phyloP scores from a whole-genome alignment of 2,797 vertebrate genomes.

The Phrynocephalus guinanensis region DNA sequence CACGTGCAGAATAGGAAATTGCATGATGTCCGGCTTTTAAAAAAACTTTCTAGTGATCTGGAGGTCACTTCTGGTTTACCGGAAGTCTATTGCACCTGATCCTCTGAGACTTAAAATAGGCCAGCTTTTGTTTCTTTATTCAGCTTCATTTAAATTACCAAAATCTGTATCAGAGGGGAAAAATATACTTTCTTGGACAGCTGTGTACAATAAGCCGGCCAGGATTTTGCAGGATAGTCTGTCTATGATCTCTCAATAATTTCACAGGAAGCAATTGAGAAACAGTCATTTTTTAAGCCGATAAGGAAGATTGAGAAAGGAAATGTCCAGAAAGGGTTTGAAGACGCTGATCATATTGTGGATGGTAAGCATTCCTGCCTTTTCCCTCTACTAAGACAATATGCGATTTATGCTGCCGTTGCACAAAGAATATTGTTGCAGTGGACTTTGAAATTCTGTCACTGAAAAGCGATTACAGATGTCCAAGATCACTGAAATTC shows the following conservation, averaged over 20 bases:
- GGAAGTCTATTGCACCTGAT: background rate
- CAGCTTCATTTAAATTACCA: background rate
- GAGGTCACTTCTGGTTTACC: too few species aligned
- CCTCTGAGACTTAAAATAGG: background rate
- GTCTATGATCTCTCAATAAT: constrained; percentile 14
- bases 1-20: background rate
- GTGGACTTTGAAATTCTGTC: background rate
- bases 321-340: constrained; percentile 87
- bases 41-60: too few species aligned
- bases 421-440: background rate
- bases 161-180: background rate
- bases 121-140: background rate
- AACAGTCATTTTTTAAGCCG: constrained; percentile 85
- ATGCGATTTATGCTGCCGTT: background rate
- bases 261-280: constrained; percentile 89
- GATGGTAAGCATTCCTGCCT: constrained; percentile 81
- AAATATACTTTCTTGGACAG: background rate
- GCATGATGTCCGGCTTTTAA: background rate
- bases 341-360: constrained; percentile 88
- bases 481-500: background rate
- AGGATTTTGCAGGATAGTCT: background rate
- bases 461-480: background rate
- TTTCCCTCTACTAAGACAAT: background rate
- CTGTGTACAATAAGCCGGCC: background rate
- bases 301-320: constrained; percentile 87